A percentile compares a stretch with the other conserved stretches of the same genome.
phyloP scores from a whole-genome alignment of 2,113 vertebrate genomes.

The Cheirogaleus medius region DNA sequence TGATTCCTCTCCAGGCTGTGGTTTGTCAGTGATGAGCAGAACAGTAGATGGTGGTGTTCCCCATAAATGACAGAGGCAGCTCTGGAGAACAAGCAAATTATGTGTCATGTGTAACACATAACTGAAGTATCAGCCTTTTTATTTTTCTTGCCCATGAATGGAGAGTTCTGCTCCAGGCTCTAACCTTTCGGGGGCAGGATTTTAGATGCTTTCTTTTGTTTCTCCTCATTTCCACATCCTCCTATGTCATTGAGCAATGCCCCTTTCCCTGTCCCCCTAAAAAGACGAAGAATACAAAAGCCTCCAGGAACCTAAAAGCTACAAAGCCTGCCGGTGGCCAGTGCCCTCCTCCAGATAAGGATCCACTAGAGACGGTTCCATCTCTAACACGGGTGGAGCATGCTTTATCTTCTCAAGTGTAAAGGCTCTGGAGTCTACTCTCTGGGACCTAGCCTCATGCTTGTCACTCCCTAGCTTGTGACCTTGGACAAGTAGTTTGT shows the following conservation, averaged over 20 bases:
- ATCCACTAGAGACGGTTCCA: neutral
- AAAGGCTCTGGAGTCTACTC: neutral
- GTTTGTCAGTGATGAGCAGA: neutral
- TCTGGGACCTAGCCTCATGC: neutral
- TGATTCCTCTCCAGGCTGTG: neutral
- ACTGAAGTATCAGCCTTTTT: neutral
- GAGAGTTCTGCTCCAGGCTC: neutral
- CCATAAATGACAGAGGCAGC: neutral
- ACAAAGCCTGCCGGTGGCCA: neutral
- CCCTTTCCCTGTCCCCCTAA: neutral
- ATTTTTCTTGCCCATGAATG: neutral
- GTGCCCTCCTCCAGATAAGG: neutral
- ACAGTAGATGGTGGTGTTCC: neutral
- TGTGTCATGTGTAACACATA: neutral
- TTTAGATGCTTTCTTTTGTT: neutral
- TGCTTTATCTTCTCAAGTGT: neutral
- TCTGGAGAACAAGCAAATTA: neutral
- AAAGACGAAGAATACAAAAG: neutral
- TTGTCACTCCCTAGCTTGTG: neutral
- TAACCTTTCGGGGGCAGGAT: neutral
- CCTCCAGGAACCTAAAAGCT: neutral
- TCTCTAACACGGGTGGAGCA: neutral
- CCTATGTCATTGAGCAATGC: neutral
- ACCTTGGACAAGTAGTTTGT: neutral
- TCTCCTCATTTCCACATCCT: neutral